These are phyloP conservation scores for Calameuta filiformis DNA, from an alignment of 2,888 invertebrate genomes.

Conservation along the genomic window DNA sequence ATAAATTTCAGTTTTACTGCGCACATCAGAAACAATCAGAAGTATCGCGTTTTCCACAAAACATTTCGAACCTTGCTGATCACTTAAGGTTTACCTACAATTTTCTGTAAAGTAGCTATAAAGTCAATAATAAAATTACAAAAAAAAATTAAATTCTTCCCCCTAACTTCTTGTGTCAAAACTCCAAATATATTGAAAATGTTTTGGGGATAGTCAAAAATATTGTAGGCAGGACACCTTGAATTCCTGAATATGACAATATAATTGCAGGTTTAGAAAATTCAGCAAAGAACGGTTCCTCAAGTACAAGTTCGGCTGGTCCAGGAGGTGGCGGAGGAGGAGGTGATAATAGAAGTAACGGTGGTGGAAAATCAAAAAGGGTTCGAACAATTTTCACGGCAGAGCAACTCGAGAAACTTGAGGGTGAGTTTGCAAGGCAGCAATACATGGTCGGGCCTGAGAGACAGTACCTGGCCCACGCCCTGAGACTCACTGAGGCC, in stretches of 20 bases:
- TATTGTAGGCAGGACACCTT: not conserved
- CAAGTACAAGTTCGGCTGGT: constrained; percentile 54
- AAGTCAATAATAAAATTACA: not conserved
- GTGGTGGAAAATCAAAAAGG: constrained; percentile 79
- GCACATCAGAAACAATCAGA: not conserved
- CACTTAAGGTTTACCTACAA: not conserved
- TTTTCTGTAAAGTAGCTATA: not conserved
- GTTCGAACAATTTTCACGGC: constrained; percentile 97
- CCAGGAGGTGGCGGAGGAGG: constrained; percentile 37
- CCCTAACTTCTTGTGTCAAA: not conserved
- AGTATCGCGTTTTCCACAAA: not conserved
- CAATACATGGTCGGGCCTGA: constrained; percentile 99
- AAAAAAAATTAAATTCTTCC: not conserved
- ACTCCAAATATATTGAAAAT: not conserved
- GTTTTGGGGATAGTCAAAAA: no score
- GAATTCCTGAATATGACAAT: not conserved
- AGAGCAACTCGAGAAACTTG: constrained; percentile 92
- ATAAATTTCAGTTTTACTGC: not conserved
- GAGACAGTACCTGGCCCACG: constrained; percentile 89
- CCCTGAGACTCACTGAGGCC: constrained; percentile 87
- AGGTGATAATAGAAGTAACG: constrained; percentile 48
- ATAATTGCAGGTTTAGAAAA: constrained; percentile 61
- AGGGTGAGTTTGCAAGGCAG: constrained; percentile 94
- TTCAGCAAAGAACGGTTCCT: constrained; percentile 60
- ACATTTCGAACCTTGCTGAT: not conserved